These are phyloP conservation scores for Sinocyclocheilus rhinocerous DNA, from an alignment of 2,113 vertebrate genomes.

Conservation along the genomic window DNA sequence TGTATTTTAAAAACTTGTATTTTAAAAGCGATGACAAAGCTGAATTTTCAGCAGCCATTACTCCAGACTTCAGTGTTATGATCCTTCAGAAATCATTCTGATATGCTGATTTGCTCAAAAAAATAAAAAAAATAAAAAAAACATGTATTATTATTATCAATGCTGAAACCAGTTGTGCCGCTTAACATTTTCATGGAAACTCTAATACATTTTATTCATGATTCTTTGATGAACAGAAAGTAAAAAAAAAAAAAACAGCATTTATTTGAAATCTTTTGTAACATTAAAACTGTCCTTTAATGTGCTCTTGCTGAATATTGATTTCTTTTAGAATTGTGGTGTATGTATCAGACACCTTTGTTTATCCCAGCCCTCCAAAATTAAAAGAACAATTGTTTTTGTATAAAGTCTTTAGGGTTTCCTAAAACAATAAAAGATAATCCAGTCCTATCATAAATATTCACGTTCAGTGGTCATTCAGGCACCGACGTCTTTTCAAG, in stretches of 20 bases:
- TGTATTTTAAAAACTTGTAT: not conserved
- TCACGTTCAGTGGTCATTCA: conserved; percentile 65
- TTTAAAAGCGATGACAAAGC: not conserved
- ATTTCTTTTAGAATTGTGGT: not conserved
- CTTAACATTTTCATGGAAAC: not conserved
- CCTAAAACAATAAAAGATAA: conserved; percentile 26
- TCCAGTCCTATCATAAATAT: conserved; percentile 63
- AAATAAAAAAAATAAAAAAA: not conserved
- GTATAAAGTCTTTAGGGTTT: conserved; percentile 34
- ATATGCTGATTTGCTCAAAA: not conserved
- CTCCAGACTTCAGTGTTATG: not conserved
- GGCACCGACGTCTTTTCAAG: conserved; percentile 66
- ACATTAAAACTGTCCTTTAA: not conserved
- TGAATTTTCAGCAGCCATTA: not conserved
- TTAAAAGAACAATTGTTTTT: conserved; percentile 24
- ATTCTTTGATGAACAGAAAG: not conserved
- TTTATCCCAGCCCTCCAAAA: conserved; percentile 15
- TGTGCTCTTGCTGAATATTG: not conserved
- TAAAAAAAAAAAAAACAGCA: not conserved
- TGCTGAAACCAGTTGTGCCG: not conserved
- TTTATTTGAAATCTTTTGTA: not conserved
- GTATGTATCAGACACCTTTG: not conserved
- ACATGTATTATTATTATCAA: not conserved
- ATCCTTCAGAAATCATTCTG: not conserved
- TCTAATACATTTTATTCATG: not conserved